Percentiles rank a stretch among this genome's conserved stretches.
Conservation (phyloP, 1,140 invertebrate genomes). For the Babylonia areolata region DNA sequence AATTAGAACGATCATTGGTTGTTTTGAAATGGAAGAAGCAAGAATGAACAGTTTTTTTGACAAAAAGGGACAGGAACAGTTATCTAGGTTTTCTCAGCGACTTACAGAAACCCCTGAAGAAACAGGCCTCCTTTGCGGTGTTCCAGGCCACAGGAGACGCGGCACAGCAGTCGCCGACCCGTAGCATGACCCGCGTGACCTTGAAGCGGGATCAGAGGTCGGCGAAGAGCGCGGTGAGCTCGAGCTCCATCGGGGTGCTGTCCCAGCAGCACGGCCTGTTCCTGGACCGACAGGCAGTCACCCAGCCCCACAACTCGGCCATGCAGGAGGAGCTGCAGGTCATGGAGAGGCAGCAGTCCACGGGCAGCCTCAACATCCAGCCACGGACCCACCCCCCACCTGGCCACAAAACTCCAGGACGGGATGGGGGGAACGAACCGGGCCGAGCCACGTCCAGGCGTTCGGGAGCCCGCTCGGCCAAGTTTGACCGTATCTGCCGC, state of each 20-base stretch:
- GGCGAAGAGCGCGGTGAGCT: slow-evolving; percentile 12
- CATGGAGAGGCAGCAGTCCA: slow-evolving; percentile 60
- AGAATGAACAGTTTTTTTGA: too few species aligned
- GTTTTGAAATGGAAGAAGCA: too few species aligned
- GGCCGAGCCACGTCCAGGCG: background rate
- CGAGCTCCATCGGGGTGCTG: slow-evolving; percentile 24
- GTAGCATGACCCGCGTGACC: background rate
- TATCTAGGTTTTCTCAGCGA: too few species aligned
- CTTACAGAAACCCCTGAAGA: too few species aligned
- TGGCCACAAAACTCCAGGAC: too few species aligned
- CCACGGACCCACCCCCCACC: background rate
- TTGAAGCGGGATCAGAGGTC: background rate
- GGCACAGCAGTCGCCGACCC: background rate
- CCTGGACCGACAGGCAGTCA: slow-evolving; percentile 64
- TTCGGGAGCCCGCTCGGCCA: slow-evolving; percentile 39
- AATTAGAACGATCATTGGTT: too few species aligned
- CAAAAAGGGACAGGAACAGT: too few species aligned
- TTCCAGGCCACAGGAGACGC: too few species aligned
- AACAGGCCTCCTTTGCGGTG: too few species aligned
- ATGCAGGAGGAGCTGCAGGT: slow-evolving; percentile 61
- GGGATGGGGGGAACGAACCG: background rate
- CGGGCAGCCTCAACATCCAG: slow-evolving; percentile 55
- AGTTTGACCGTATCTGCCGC: slow-evolving; percentile 65
- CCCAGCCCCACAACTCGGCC: slow-evolving; percentile 55
- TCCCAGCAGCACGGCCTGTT: slow-evolving; percentile 54